Percentiles rank a stretch among this genome's conserved stretches.
These are phyloP conservation scores for Amphiprion clarkii DNA, from an alignment of 2,797 vertebrate species.

Conservation along the genomic window DNA sequence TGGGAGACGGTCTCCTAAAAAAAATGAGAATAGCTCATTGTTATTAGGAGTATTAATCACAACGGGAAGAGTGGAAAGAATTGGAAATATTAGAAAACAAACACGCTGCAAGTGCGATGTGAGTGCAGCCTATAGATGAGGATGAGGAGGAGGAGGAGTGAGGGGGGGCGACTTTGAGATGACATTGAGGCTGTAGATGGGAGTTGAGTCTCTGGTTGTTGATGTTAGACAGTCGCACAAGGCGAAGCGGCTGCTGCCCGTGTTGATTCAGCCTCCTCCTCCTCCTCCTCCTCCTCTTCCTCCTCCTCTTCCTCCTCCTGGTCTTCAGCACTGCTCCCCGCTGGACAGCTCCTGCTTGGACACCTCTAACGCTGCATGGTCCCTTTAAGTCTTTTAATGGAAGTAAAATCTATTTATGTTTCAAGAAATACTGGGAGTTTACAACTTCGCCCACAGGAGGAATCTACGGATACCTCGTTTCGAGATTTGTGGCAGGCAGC, in stretches of 20 bases:
- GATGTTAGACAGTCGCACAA: constrained; percentile 87
- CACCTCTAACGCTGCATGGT: constrained; percentile 77
- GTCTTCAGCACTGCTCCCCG: constrained; percentile 82
- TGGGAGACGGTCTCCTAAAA: background rate
- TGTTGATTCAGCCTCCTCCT: constrained; percentile 81
- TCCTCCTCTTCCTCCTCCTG: constrained; percentile 75
- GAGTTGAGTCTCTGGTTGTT: constrained; percentile 86
- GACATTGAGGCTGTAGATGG: constrained; percentile 89
- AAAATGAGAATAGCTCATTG: constrained; percentile 7
- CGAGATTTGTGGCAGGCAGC: constrained; percentile 78
- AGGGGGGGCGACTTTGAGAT: constrained; percentile 88
- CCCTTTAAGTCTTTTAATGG: constrained; percentile 85
- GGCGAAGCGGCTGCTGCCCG: constrained; percentile 84
- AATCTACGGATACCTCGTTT: constrained; percentile 84
- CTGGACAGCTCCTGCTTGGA: constrained; percentile 85
- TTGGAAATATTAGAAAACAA: constrained; percentile 47
- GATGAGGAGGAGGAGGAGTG: constrained; percentile 49
- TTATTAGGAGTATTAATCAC: constrained; percentile 10
- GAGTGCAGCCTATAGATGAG: constrained; percentile 68
- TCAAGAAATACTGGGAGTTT: constrained; percentile 85
- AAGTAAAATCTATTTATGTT: constrained; percentile 85
- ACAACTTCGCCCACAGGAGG: constrained; percentile 81
- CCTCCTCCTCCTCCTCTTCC: constrained; percentile 64
- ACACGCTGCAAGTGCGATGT: constrained; percentile 54
- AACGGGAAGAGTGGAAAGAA: constrained; percentile 1